A percentile compares a stretch with the other conserved stretches of the same genome.
phyloP scores from a whole-genome alignment of 2,888 invertebrate species.

The Ectropis crepuscularia region DNA sequence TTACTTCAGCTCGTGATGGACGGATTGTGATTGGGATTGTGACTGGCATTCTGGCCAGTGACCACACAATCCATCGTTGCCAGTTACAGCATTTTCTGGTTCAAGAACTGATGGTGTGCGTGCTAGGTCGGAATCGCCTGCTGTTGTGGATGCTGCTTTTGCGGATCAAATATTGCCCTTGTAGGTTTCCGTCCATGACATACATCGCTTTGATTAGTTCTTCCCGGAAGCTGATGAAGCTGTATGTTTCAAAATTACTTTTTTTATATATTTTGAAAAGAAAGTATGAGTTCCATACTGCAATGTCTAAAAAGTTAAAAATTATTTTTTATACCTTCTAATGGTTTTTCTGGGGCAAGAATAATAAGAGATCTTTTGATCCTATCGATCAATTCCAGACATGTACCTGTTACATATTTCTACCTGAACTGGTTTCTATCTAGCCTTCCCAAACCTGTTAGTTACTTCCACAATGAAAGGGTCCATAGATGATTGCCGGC shows the following conservation, averaged over 20 bases:
- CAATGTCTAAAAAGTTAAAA: too few species aligned
- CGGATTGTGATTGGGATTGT: too few species aligned
- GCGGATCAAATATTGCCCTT: slow-evolving; percentile 16
- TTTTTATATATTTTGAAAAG: too few species aligned
- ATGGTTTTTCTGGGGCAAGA: slow-evolving; percentile 31
- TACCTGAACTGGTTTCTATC: slow-evolving; percentile 24
- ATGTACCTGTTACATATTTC: slow-evolving; percentile 28
- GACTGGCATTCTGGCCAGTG: too few species aligned
- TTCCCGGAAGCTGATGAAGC: slow-evolving; percentile 19
- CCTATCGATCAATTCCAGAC: slow-evolving; percentile 32
- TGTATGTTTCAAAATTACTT: slow-evolving; percentile 14
- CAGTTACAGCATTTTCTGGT: slow-evolving; percentile 10
- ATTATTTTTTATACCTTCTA: too few species aligned
- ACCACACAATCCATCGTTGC: slow-evolving; percentile 7
- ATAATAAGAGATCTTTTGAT: slow-evolving; percentile 30
- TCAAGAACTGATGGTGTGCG: slow-evolving; percentile 16
- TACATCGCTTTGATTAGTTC: slow-evolving; percentile 25
- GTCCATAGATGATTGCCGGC: too few species aligned
- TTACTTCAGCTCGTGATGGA: too few species aligned
- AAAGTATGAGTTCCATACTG: too few species aligned
- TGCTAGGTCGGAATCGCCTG: slow-evolving; percentile 21
- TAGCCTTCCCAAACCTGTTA: slow-evolving; percentile 17
- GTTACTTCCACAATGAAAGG: slow-evolving; percentile 30
- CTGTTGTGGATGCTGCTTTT: slow-evolving; percentile 21
- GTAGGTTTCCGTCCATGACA: slow-evolving; percentile 13